Conservation (phyloP, 2,888 invertebrate genomes). For the Homarus gammarus region DNA sequence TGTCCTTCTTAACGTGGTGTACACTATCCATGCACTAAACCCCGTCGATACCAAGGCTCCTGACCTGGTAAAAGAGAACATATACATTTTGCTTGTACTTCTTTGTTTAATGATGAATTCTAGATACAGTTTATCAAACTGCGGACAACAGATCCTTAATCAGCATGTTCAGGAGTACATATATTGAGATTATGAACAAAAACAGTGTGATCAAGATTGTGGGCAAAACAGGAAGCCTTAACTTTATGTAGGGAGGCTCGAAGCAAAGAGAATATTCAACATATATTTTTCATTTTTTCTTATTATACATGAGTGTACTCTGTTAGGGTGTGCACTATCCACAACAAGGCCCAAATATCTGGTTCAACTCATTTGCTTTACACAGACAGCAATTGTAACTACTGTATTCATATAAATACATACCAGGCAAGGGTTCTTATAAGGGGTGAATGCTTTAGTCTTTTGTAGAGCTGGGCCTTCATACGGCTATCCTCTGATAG, state of each 20-base stretch:
- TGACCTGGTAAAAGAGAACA: slow-evolving; percentile 34
- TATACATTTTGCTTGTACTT: background rate
- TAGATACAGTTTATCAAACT: background rate
- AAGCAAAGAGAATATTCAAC: too few species aligned
- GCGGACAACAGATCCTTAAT: too few species aligned
- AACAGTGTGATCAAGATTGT: too few species aligned
- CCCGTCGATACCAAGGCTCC: slow-evolving; percentile 41
- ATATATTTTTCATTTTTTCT: too few species aligned
- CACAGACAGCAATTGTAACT: background rate
- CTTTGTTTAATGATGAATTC: background rate
- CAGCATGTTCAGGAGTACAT: too few species aligned
- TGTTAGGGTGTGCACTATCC: too few species aligned
- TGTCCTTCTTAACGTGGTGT: slow-evolving; percentile 39
- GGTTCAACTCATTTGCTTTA: too few species aligned
- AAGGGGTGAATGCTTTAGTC: slow-evolving; percentile 20
- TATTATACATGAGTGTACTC: too few species aligned
- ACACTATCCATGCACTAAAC: slow-evolving; percentile 41
- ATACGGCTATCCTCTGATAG: background rate
- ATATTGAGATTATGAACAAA: too few species aligned
- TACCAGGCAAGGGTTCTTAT: slow-evolving; percentile 24
- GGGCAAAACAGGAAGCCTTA: too few species aligned
- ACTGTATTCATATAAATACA: background rate
- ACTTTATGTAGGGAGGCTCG: too few species aligned
- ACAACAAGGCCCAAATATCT: too few species aligned
- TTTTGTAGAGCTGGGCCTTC: slow-evolving; percentile 29